Evolutionary conservation across 2,113 vertebrate genomes (phyloP).

Genomic region (Pogonocichla stellata): DNA sequence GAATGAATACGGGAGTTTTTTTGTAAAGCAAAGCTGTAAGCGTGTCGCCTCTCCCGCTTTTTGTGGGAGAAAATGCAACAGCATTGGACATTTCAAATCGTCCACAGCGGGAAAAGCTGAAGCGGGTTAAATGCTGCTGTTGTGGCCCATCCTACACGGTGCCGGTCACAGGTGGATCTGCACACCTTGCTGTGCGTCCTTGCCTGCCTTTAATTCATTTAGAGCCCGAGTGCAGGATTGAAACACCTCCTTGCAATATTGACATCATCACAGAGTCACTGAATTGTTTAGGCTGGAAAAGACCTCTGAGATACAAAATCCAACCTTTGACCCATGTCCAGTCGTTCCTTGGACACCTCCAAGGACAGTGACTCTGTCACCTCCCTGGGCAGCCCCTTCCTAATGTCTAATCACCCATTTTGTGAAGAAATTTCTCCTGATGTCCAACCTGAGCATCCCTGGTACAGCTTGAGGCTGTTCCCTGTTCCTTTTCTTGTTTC

Average conservation of each 20-base stretch:
- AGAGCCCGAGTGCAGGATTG: no score
- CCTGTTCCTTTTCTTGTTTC: background rate
- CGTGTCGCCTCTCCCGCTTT: fast-evolving
- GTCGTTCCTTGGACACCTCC: background rate
- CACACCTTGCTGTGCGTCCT: background rate
- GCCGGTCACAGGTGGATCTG: background rate
- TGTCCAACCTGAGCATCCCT: background rate
- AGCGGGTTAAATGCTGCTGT: fast-evolving
- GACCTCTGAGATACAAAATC: background rate
- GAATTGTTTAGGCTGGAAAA: background rate
- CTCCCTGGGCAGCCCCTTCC: background rate
- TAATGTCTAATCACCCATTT: background rate
- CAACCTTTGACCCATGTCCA: background rate
- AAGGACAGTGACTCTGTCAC: background rate
- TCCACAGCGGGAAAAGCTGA: fast-evolving
- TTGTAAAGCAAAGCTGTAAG: background rate
- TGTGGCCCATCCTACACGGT: background rate
- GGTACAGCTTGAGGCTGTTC: fast-evolving
- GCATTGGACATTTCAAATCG: fast-evolving
- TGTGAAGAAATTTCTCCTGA: background rate
- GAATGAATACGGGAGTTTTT: background rate
- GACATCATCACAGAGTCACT: background rate
- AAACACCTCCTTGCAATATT: background rate
- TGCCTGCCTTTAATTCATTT: background rate
- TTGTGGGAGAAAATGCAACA: fast-evolving